Percentiles rank a stretch among this genome's conserved stretches.
phyloP scores from a whole-genome alignment of 1,140 invertebrate species.

The Trichomalopsis sarcophagae region DNA sequence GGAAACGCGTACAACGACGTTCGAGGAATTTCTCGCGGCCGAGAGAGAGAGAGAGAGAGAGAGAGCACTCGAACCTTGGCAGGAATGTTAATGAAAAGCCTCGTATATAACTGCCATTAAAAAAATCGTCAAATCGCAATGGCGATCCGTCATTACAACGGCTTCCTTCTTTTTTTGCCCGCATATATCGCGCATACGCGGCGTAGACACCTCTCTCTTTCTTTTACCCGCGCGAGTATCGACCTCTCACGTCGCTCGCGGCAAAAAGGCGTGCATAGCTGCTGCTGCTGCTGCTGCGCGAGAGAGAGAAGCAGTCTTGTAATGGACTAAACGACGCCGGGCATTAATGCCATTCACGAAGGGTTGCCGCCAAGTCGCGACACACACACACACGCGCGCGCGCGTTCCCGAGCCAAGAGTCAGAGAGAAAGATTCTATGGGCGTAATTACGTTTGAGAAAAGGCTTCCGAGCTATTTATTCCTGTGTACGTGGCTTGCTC shows the following conservation, averaged over 20 bases:
- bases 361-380: constrained; percentile 1
- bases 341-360: constrained; percentile 38
- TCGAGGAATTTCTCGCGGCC: no score
- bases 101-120: not conserved
- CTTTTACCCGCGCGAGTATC: not conserved
- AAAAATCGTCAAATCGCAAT: constrained; percentile 15
- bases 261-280: not conserved
- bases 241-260: not conserved
- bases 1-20: no score
- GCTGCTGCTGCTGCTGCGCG: not conserved
- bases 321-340: constrained; percentile 30
- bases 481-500: not conserved
- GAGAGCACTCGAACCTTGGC: not conserved
- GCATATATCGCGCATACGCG: not conserved
- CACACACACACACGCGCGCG: not conserved
- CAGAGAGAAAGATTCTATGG: not conserved
- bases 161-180: not conserved
- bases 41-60: no score
- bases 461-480: constrained; percentile 35
- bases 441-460: constrained; percentile 41
- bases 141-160: constrained; percentile 7
- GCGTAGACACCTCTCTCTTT: no score
- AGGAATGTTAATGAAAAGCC: not conserved
- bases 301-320: not conserved
- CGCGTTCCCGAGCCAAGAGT: not conserved